Evolutionary conservation across 64 coral and sea anemone genomes (phyloP).

Genomic region (Stichodactyla helianthus): DNA sequence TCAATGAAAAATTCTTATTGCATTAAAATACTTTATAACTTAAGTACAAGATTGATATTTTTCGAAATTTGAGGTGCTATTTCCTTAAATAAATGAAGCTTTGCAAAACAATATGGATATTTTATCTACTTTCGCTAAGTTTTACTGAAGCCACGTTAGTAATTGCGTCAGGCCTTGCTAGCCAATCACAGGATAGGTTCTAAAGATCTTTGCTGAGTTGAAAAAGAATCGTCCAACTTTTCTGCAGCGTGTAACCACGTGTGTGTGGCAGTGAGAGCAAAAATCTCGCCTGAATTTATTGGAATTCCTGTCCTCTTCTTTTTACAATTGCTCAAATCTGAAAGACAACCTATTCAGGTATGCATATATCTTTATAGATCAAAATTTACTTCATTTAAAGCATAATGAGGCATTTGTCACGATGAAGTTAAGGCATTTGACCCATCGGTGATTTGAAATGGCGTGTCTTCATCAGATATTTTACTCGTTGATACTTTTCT

Average conservation of each 20-base stretch:
- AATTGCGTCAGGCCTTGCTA: not conserved
- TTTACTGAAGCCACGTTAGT: not conserved
- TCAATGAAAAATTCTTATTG: not conserved
- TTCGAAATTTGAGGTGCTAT: not conserved
- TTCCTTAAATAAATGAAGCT: not conserved
- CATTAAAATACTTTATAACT: not conserved
- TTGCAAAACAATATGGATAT: not conserved
- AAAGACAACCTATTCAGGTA: not conserved
- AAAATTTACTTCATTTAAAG: not conserved
- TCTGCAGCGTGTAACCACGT: constrained; percentile 13
- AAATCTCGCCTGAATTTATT: constrained; percentile 3
- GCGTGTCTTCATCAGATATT: not conserved
- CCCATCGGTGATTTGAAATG: not conserved
- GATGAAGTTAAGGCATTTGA: not conserved
- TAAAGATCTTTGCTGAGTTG: not conserved
- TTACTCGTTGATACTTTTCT: not conserved
- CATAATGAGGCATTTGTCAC: not conserved
- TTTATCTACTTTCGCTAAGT: not conserved
- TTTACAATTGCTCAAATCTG: not conserved
- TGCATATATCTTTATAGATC: not conserved
- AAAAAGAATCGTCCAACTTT: not conserved
- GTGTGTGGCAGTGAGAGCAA: not conserved
- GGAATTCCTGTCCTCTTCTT: not conserved
- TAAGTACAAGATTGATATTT: not conserved
- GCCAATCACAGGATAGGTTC: not conserved